phyloP scores from a whole-genome alignment of 1,140 invertebrate species.

The Drosophila bipectinata region DNA sequence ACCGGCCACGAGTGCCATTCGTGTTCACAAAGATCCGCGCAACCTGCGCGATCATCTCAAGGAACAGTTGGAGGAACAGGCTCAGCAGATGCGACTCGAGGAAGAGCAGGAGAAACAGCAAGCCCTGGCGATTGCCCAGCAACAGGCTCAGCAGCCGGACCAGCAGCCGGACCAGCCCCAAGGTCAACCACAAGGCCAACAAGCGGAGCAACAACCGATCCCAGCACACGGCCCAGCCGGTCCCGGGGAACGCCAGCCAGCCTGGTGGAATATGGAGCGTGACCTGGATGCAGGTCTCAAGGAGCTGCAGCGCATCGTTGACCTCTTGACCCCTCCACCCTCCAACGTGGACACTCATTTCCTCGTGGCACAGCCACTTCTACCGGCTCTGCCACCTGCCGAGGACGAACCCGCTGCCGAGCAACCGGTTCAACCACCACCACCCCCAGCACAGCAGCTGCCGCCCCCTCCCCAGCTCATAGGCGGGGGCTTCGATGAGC shows the following conservation, averaged over 20 bases:
- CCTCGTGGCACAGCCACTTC: background rate
- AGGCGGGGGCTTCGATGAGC: background rate
- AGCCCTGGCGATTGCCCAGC: too few relatives aligned
- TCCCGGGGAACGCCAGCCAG: background rate
- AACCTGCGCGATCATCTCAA: background rate
- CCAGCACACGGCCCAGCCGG: too few relatives aligned
- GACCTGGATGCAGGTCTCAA: background rate
- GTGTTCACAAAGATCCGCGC: background rate
- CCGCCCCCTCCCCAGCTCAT: background rate
- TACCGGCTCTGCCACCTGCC: background rate
- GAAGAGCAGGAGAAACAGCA: background rate
- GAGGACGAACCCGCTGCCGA: background rate
- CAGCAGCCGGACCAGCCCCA: too few relatives aligned
- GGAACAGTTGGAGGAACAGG: background rate
- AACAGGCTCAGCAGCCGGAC: too few relatives aligned
- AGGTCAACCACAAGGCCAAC: too few relatives aligned
- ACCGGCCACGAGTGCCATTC: background rate
- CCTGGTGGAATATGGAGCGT: background rate
- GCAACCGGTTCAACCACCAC: background rate
- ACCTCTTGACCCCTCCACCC: background rate
- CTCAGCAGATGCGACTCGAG: background rate
- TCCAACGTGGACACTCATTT: background rate
- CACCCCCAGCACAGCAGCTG: background rate
- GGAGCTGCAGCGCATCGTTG: background rate
- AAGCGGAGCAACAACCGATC: too few relatives aligned